A percentile compares a stretch with the other conserved stretches of the same genome.
Evolutionary conservation across 2,888 invertebrate genomes (phyloP).

Genomic region (Chalcosyrphus nemorum): DNA sequence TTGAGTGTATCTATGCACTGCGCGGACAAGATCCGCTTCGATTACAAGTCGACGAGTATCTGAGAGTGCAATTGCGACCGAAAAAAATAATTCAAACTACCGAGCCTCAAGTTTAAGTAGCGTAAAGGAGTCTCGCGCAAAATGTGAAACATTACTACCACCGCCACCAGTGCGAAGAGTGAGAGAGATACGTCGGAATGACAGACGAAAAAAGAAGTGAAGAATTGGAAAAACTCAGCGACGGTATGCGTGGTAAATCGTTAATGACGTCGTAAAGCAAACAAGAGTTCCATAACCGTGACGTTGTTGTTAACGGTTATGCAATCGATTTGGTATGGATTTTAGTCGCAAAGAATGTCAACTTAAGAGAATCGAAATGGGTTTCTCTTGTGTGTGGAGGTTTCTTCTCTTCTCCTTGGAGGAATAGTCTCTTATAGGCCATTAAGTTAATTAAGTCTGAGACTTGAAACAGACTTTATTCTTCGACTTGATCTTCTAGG

Average conservation of each 20-base stretch:
- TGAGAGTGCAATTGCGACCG: slow-evolving; percentile 56
- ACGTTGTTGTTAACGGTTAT: background rate
- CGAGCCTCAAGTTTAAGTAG: slow-evolving; percentile 43
- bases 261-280: background rate
- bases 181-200: slow-evolving; percentile 5
- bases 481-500: background rate
- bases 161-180: slow-evolving; percentile 6
- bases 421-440: background rate
- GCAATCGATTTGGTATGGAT: background rate
- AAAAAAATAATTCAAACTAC: slow-evolving; percentile 43
- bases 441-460: background rate
- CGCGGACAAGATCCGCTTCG: slow-evolving; percentile 46
- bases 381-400: background rate
- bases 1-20: slow-evolving; percentile 19
- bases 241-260: background rate
- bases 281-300: background rate
- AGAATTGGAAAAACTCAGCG: slow-evolving; percentile 31
- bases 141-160: slow-evolving; percentile 15
- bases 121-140: slow-evolving; percentile 47
- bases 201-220: slow-evolving; percentile 21
- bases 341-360: background rate
- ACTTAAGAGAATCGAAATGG: background rate
- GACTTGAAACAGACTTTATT: background rate
- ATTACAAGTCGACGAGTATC: slow-evolving; percentile 56
- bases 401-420: background rate